Conservation (phyloP, 2,113 vertebrate genomes). For the Erinaceus europaeus region DNA sequence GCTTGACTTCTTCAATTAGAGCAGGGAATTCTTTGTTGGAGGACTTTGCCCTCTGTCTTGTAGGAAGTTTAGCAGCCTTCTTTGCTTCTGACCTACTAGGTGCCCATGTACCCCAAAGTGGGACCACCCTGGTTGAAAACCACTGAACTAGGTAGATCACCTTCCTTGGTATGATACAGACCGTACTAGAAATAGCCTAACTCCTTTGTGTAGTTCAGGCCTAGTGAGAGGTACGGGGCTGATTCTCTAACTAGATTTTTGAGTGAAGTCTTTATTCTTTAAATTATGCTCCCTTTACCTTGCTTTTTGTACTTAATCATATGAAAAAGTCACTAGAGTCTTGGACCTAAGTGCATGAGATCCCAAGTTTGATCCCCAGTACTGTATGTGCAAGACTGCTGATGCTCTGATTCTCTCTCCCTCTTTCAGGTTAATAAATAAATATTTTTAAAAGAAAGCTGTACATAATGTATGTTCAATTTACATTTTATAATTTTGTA, state of each 20-base stretch:
- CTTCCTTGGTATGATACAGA: neutral
- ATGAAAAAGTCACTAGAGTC: too few species aligned
- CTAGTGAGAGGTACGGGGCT: neutral
- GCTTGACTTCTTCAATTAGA: too few species aligned
- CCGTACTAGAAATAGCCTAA: too few species aligned
- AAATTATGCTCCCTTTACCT: neutral
- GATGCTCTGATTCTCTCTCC: too few species aligned
- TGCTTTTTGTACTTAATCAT: too few species aligned
- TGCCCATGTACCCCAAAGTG: neutral
- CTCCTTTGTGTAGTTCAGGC: rapidly evolving
- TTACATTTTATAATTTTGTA: too few species aligned
- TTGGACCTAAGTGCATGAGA: too few species aligned
- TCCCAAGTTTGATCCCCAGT: too few species aligned
- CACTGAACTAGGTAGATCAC: neutral
- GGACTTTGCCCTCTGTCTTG: rapidly evolving
- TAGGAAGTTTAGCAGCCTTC: neutral
- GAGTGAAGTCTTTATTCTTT: neutral
- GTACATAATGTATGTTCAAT: too few species aligned
- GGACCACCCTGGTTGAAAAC: neutral
- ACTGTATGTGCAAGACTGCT: too few species aligned
- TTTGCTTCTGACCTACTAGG: rapidly evolving
- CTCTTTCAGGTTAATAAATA: too few species aligned
- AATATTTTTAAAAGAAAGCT: too few species aligned
- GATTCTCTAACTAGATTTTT: neutral
- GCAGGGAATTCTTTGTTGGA: neutral